These are phyloP conservation scores for Parambassis ranga DNA, from an alignment of 2,797 vertebrate genomes.

Conservation along the genomic window DNA sequence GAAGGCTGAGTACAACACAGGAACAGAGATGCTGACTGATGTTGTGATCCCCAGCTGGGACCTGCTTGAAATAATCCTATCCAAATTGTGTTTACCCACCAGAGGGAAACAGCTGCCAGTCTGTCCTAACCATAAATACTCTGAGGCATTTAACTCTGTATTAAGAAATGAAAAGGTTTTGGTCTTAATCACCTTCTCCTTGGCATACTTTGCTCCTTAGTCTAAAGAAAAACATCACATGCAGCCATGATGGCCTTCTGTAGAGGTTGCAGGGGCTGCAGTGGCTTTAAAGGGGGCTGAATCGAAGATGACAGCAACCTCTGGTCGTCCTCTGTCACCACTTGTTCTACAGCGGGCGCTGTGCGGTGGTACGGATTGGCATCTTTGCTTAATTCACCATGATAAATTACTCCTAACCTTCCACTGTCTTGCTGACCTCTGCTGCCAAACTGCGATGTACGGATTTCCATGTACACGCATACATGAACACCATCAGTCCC, in stretches of 20 bases:
- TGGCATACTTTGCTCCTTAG: too few species aligned
- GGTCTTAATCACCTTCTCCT: too few species aligned
- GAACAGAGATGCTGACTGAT: conserved; percentile 14
- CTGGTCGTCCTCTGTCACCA: conserved; percentile 38
- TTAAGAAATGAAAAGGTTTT: conserved; percentile 9
- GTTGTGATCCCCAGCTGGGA: neutral
- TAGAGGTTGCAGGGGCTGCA: neutral
- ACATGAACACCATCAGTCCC: neutral
- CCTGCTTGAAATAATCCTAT: conserved; percentile 12
- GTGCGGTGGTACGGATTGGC: neutral
- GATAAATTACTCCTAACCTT: conserved; percentile 52
- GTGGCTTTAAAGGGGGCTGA: conserved; percentile 8
- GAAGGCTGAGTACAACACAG: neutral
- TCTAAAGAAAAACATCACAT: too few species aligned
- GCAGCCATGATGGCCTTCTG: neutral
- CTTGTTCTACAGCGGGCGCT: conserved; percentile 27
- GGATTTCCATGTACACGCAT: conserved; percentile 33
- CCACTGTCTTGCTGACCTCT: conserved; percentile 36
- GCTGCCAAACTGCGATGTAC: conserved; percentile 32
- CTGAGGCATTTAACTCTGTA: neutral
- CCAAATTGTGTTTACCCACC: conserved; percentile 16
- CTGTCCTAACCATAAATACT: neutral
- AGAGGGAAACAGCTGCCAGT: conserved; percentile 6
- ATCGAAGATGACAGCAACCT: conserved; percentile 46
- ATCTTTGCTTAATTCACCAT: conserved; percentile 43